These are phyloP conservation scores for Cavia aperea DNA, from an alignment of 2,113 vertebrate species.

Conservation along the genomic window DNA sequence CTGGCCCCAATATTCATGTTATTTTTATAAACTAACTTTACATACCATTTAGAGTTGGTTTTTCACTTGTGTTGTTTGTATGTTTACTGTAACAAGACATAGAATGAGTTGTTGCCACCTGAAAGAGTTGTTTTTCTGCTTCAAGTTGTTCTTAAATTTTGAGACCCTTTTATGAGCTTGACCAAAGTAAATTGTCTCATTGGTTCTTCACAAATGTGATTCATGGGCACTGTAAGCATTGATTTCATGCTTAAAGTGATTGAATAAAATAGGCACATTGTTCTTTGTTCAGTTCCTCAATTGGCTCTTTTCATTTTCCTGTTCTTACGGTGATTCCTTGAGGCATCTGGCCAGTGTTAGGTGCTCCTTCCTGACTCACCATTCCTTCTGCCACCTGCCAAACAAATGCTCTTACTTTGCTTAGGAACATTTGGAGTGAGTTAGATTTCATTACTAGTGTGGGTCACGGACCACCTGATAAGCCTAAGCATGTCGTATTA, in stretches of 20 bases:
- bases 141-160: slow-evolving; percentile 25
- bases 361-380: slow-evolving; percentile 56
- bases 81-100: not conserved
- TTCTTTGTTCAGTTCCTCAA: slow-evolving; percentile 53
- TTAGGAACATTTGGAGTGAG: slow-evolving; percentile 29
- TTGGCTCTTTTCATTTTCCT: slow-evolving; percentile 51
- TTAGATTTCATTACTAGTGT: slow-evolving; percentile 31
- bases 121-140: slow-evolving; percentile 31
- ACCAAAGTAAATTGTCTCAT: slow-evolving; percentile 19
- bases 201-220: slow-evolving; percentile 42
- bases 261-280: slow-evolving; percentile 46
- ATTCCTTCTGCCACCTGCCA: slow-evolving; percentile 47
- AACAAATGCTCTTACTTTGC: slow-evolving; percentile 34
- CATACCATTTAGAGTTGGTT: not conserved
- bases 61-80: not conserved
- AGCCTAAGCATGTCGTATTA: not conserved
- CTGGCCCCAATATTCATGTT: not conserved
- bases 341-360: slow-evolving; percentile 21
- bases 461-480: not conserved
- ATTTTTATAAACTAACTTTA: not conserved
- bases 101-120: slow-evolving; percentile 1
- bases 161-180: slow-evolving; percentile 12
- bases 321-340: slow-evolving; percentile 45
- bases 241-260: slow-evolving; percentile 37
- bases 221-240: not conserved